Percentiles rank a stretch among this genome's conserved stretches.
These are phyloP conservation scores for Tetraneura akinire DNA, from an alignment of 1,140 invertebrate species.

Conservation along the genomic window DNA sequence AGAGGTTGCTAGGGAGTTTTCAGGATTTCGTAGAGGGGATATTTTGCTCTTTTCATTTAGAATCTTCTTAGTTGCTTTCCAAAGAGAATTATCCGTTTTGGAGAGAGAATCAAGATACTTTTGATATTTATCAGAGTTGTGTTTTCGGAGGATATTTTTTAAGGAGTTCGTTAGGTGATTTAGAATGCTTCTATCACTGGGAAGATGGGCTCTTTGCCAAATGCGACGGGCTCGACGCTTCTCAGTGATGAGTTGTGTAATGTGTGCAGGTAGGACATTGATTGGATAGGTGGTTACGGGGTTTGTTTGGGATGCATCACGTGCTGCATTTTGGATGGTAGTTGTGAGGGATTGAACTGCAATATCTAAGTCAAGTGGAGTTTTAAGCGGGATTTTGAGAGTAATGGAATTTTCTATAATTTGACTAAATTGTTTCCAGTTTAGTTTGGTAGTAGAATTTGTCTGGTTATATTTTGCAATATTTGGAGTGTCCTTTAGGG, in stretches of 20 bases:
- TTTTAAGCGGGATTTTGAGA: too few relatives aligned
- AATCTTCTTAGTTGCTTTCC: too few relatives aligned
- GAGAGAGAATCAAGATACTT: neutral
- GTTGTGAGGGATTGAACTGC: too few relatives aligned
- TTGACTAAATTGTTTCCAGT: too few relatives aligned
- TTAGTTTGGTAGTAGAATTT: too few relatives aligned
- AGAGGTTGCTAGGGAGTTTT: neutral
- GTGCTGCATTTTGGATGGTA: too few relatives aligned
- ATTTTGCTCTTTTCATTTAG: neutral
- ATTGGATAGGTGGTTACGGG: neutral
- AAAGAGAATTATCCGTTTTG: neutral
- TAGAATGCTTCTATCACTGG: neutral
- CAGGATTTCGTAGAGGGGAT: neutral
- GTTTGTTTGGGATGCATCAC: too few relatives aligned
- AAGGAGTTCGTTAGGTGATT: neutral
- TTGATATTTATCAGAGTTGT: neutral
- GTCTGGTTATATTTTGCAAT: too few relatives aligned
- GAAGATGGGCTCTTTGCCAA: neutral
- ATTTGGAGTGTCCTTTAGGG: too few relatives aligned
- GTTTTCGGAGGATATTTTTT: neutral
- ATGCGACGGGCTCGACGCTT: neutral
- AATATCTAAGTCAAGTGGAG: too few relatives aligned
- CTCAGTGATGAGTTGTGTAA: neutral
- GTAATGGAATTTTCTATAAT: too few relatives aligned
- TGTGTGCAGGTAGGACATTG: too few relatives aligned